Percentiles rank a stretch among this genome's conserved stretches.
These are phyloP conservation scores for Chaitophorus viminalis DNA, from an alignment of 2,888 invertebrate genomes.

Conservation along the genomic window DNA sequence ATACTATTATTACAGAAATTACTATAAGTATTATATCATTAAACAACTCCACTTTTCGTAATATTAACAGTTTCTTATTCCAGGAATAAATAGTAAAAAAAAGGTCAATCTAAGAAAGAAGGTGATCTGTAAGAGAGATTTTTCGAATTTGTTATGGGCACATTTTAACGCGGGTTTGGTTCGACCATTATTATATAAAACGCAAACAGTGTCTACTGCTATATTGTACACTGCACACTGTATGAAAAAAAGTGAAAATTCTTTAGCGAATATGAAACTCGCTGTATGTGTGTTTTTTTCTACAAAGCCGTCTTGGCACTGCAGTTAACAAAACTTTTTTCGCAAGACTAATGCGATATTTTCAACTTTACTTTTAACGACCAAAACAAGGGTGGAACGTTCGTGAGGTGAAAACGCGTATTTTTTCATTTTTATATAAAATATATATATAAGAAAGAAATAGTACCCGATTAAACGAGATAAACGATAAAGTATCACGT, in stretches of 20 bases:
- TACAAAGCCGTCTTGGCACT: not conserved
- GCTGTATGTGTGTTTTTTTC: not conserved
- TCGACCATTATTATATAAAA: too few relatives aligned
- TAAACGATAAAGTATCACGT: slow-evolving; percentile 16
- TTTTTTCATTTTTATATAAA: not conserved
- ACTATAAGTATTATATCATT: too few relatives aligned
- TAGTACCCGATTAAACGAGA: not conserved
- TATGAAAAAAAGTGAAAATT: not conserved
- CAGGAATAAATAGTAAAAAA: too few relatives aligned
- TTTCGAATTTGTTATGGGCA: too few relatives aligned
- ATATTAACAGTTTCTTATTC: too few relatives aligned
- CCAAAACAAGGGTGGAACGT: not conserved
- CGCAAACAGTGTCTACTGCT: too few relatives aligned
- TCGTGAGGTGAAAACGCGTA: not conserved
- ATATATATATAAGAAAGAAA: not conserved
- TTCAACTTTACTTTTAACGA: slow-evolving; percentile 7
- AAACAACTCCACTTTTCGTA: too few relatives aligned
- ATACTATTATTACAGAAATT: too few relatives aligned
- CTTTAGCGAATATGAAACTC: not conserved
- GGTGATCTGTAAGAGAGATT: too few relatives aligned
- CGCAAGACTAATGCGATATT: not conserved
- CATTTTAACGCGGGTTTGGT: too few relatives aligned
- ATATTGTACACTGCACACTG: too few relatives aligned
- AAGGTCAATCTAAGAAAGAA: too few relatives aligned
- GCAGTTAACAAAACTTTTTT: not conserved